Evolutionary conservation across 2,113 vertebrate species (phyloP).

Genomic region (Spizaetus ornatus): DNA sequence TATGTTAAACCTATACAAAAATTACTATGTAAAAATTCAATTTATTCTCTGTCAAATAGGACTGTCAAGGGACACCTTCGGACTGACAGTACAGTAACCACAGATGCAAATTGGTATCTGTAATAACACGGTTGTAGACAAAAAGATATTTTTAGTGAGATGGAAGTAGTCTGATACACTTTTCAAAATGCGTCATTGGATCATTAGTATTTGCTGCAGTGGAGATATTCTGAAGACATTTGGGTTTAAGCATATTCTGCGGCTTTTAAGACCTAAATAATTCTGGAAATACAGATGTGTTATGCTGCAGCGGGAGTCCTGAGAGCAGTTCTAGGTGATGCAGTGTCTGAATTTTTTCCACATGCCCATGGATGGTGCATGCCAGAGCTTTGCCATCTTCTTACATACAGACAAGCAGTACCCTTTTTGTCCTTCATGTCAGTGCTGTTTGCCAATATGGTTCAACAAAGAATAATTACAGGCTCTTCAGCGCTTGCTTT

Average conservation of each 20-base stretch:
- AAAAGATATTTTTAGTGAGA: neutral
- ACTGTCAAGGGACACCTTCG: neutral
- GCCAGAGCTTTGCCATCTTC: neutral
- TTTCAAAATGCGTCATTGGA: neutral
- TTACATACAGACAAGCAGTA: neutral
- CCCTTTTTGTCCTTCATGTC: neutral
- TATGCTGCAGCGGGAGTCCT: neutral
- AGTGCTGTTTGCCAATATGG: neutral
- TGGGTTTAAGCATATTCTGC: neutral
- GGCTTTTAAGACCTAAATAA: neutral
- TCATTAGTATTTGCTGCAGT: neutral
- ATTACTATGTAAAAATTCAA: neutral
- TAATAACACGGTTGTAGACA: neutral
- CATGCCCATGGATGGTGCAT: neutral
- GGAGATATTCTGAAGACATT: neutral
- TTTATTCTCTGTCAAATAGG: neutral
- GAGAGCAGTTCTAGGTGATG: neutral
- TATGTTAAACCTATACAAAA: neutral
- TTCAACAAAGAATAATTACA: neutral
- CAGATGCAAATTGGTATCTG: neutral
- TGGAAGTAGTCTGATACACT: neutral
- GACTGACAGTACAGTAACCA: neutral
- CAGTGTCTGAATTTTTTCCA: neutral
- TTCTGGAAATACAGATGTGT: neutral
- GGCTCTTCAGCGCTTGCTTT: neutral